A percentile compares a stretch with the other conserved stretches of the same genome.
These are phyloP conservation scores for Dryococelus australis DNA, from an alignment of 2,888 invertebrate genomes.

Conservation along the genomic window DNA sequence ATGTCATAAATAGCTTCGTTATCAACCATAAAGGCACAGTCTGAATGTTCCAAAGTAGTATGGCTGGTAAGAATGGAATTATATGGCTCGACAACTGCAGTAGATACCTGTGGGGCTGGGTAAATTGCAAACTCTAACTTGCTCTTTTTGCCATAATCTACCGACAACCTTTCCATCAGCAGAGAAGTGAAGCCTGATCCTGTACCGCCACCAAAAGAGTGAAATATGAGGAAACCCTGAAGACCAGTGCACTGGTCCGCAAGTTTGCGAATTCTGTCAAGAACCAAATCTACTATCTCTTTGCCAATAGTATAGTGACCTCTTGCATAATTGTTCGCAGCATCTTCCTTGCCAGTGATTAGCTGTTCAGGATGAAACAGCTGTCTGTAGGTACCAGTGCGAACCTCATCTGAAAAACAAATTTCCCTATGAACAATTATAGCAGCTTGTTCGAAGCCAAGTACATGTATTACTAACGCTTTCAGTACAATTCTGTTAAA, in stretches of 20 bases:
- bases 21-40: constrained; percentile 69
- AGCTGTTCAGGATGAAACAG: constrained; percentile 96
- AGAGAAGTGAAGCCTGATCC: constrained; percentile 72
- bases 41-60: constrained; percentile 69
- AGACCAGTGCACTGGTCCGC: constrained; percentile 66
- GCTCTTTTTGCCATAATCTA: constrained; percentile 72
- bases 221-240: constrained; percentile 70
- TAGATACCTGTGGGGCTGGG: constrained; percentile 66
- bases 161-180: constrained; percentile 70
- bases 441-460: background rate
- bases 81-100: constrained; percentile 64
- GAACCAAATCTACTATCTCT: constrained; percentile 65
- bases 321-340: constrained; percentile 97
- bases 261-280: constrained; percentile 64
- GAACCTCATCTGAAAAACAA: constrained; percentile 87
- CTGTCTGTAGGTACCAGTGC: constrained; percentile 95
- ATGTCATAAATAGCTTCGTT: constrained; percentile 64
- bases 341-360: constrained; percentile 96
- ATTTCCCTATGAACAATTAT: constrained; percentile 33
- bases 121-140: constrained; percentile 73
- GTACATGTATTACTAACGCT: no score
- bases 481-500: no score
- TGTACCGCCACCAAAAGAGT: constrained; percentile 69
- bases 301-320: constrained; percentile 81
- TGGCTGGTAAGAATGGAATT: constrained; percentile 68